phyloP scores from a whole-genome alignment of 2,888 invertebrate species.

The Parnassius orleans region DNA sequence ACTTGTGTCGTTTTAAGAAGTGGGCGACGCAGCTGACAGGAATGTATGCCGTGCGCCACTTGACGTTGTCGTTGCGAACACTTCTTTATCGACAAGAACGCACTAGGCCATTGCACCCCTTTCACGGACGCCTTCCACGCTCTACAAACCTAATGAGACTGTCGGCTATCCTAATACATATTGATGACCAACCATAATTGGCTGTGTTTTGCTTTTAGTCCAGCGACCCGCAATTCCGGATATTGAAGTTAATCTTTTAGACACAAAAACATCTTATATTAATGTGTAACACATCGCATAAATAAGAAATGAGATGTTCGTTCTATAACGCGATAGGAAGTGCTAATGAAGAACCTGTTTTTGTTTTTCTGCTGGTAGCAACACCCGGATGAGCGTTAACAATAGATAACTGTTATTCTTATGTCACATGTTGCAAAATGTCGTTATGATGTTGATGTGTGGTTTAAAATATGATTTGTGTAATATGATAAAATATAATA shows the following conservation, averaged over 20 bases:
- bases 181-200: conserved; percentile 48
- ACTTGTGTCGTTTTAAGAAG: conserved; percentile 60
- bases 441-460: too few relatives aligned
- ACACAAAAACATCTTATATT: conserved; percentile 2
- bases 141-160: conserved; percentile 73
- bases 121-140: conserved; percentile 73
- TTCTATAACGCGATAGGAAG: conserved; percentile 47
- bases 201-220: conserved; percentile 39
- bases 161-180: conserved; percentile 53
- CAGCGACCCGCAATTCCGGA: conserved; percentile 48
- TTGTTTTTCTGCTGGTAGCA: conserved; percentile 36
- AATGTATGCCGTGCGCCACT: conserved; percentile 67
- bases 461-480: too few relatives aligned
- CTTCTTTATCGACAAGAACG: conserved; percentile 45
- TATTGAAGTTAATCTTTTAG: conserved; percentile 30
- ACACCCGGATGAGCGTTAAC: conserved; percentile 43
- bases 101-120: conserved; percentile 76
- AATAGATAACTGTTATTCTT: conserved; percentile 30
- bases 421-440: not conserved
- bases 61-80: conserved; percentile 36
- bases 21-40: conserved; percentile 63
- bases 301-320: not conserved
- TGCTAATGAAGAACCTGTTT: conserved; percentile 49
- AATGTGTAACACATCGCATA: not conserved
- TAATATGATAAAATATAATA: too few relatives aligned